Base-by-base conservation (phyloP, 2,888 invertebrate species). In the Sialis fuliginosa region DNA sequence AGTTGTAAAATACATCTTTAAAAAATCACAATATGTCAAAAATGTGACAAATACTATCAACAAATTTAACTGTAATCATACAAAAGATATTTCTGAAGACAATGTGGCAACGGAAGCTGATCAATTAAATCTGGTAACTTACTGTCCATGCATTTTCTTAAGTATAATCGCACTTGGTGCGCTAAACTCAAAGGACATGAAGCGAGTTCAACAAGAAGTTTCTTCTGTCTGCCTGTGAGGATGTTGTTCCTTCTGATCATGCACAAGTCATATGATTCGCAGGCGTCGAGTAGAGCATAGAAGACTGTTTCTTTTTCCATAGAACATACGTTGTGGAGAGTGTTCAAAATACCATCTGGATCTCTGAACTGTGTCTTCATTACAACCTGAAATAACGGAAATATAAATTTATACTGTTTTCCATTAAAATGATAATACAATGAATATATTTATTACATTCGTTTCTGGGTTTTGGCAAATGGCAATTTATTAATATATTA, bases 311-410 rank as follows among this genome's bases (percentile, higher is more conserved):
- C 63, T 51, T 64, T 58, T 49, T 68, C 65, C 13, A 63, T 61
- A 1, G 66, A 54, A 1, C 70, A 68, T 1, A 77, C 70, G 60
- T 83, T 79, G 54, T 82, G 80, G 8, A 88, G 71, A 32, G 79
- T 82, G 60, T 86, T 87, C 5, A 90, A 68, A 47, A 89, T 78
- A 34, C 89, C 88, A 58, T 83, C 81, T 0, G 87, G 86, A 58
- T 89, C 85, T 48, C 86, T 74, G 59, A 82, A 85, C 54, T 87
- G 87, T 6, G 84, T 84, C 63, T 85, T 84, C 72, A 86, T 81
- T 12, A 84, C 79, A 0, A 84, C 83, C 77, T 78, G 61, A 1
- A 56, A 53, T 30, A 39, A 30, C 46, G 50, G 47, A 49, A 43
- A 6, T 30, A 7, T 35, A 35, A 34, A 35, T 35, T 10, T n/a